Evolutionary conservation across 2,113 vertebrate genomes (phyloP).

Genomic region (Saimiri boliviensis): DNA sequence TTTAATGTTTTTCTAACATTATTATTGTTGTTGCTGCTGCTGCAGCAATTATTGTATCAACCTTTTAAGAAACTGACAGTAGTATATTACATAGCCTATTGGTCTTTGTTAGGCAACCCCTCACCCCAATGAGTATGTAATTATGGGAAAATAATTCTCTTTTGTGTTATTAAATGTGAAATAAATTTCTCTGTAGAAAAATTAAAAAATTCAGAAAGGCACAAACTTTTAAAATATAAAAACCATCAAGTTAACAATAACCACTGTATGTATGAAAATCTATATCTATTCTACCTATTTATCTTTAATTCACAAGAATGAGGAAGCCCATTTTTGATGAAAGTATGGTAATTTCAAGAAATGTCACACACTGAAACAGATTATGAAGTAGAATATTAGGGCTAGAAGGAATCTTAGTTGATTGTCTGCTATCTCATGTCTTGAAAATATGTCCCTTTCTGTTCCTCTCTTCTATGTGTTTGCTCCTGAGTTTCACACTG

Average conservation of each 20-base stretch:
- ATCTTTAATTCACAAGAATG: neutral
- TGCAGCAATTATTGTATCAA: neutral
- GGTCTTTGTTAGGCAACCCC: neutral
- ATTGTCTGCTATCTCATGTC: neutral
- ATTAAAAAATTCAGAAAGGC: neutral
- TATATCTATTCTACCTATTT: neutral
- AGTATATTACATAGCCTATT: neutral
- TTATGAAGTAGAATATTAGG: neutral
- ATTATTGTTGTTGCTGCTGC: neutral
- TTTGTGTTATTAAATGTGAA: neutral
- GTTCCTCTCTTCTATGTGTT: neutral
- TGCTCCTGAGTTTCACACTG: neutral
- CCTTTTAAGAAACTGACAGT: neutral
- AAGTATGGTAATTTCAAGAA: neutral
- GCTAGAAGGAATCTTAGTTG: neutral
- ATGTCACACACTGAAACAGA: neutral
- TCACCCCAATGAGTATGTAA: neutral
- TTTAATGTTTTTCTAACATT: neutral
- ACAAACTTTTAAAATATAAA: neutral
- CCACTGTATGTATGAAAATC: neutral
- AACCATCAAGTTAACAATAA: neutral
- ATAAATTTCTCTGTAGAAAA: neutral
- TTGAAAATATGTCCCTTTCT: conserved; percentile 8
- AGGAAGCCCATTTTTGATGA: neutral
- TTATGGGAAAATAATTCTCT: neutral